Percentiles rank a stretch among this genome's conserved stretches.
Evolutionary conservation across 2,888 invertebrate species (phyloP).

Genomic region (Cataglyphis altisquamis): DNA sequence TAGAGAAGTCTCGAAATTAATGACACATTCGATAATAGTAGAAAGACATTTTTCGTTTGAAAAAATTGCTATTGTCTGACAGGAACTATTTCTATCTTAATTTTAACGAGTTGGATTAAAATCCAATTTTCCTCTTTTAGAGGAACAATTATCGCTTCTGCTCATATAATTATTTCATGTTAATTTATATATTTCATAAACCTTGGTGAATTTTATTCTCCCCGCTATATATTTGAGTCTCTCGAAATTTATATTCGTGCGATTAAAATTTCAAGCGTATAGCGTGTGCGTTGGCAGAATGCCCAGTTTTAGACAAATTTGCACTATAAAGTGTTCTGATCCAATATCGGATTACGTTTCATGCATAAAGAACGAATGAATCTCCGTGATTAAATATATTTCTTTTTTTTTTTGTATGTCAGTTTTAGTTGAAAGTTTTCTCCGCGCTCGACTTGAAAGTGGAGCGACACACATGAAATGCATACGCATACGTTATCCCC

Average conservation of each 20-base stretch:
- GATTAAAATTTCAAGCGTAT: conserved; percentile 49
- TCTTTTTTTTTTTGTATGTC: conserved; percentile 25
- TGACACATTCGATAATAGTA: neutral
- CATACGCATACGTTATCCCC: conserved; percentile 17
- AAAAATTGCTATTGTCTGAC: neutral
- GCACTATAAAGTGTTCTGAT: conserved; percentile 51
- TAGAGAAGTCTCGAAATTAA: conserved; percentile 7
- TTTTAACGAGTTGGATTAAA: neutral
- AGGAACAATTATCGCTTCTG: neutral
- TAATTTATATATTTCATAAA: conserved; percentile 13
- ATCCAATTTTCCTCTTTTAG: neutral
- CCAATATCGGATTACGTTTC: conserved; percentile 55
- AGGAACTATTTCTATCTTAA: neutral
- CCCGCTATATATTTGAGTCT: conserved; percentile 25
- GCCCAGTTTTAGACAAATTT: conserved; percentile 50
- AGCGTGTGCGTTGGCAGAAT: conserved; percentile 35
- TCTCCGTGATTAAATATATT: conserved; percentile 44
- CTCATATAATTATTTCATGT: neutral
- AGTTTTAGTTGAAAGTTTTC: conserved; percentile 30
- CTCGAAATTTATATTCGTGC: conserved; percentile 44
- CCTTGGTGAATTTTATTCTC: conserved; percentile 14
- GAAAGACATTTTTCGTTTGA: neutral
- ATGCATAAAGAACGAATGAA: conserved; percentile 53
- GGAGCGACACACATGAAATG: conserved; percentile 4
- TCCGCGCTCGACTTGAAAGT: conserved; percentile 37